Conservation (phyloP, 1,140 invertebrate genomes). For the Cylas formicarius region DNA sequence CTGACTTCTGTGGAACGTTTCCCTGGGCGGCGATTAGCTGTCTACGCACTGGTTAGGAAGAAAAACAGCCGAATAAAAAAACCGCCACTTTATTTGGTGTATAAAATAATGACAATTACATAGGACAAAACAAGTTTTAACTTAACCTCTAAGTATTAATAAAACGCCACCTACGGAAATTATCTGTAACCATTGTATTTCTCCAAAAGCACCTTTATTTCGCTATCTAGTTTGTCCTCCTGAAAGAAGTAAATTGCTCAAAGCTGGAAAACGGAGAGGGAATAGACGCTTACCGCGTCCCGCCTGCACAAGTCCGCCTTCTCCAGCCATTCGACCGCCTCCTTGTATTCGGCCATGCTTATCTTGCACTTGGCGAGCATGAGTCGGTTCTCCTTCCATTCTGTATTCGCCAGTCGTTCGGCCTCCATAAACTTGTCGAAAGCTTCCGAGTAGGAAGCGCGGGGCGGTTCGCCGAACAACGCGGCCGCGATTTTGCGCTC, state of each 20-base stretch:
- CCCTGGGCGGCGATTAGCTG: too few relatives aligned
- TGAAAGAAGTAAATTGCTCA: constrained; percentile 16
- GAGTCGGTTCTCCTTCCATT: constrained; percentile 64
- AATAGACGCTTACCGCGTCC: constrained; percentile 19
- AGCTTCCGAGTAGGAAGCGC: constrained; percentile 58
- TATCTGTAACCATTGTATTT: constrained; percentile 29
- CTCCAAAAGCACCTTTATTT: constrained; percentile 23
- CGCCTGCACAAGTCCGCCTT: constrained; percentile 41
- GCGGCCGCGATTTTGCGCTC: constrained; percentile 65
- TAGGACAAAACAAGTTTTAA: too few relatives aligned
- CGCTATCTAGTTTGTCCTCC: constrained; percentile 26
- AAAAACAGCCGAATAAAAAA: too few relatives aligned
- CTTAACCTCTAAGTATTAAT: too few relatives aligned
- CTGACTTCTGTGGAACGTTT: too few relatives aligned
- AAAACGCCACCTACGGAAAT: constrained; percentile 2
- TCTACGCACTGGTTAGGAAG: too few relatives aligned
- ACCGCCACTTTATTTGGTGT: too few relatives aligned
- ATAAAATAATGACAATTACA: too few relatives aligned
- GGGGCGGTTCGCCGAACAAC: constrained; percentile 60
- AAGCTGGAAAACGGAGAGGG: not conserved
- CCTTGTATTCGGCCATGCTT: constrained; percentile 45
- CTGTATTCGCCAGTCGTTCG: constrained; percentile 50
- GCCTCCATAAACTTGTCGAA: constrained; percentile 57
- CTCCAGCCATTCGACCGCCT: constrained; percentile 53
- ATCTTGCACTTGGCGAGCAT: constrained; percentile 65